Base-by-base conservation (phyloP, 1,140 invertebrate species). In the Lycorma delicatula region DNA sequence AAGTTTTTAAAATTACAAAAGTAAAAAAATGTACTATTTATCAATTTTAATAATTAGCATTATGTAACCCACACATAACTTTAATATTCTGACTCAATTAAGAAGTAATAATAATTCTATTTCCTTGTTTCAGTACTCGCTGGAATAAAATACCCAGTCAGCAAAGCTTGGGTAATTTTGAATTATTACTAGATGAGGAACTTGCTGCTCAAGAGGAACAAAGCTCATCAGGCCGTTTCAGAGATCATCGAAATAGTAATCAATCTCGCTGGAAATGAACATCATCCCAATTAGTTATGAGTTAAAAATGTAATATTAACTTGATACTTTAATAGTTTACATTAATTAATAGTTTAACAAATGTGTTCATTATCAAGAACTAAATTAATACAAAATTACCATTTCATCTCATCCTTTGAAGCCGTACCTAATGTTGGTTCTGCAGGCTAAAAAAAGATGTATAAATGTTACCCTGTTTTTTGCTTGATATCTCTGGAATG, bases 81-180 rank as follows among this genome's bases (percentile, higher is more conserved):
- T 34, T 9, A 20, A 11, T 54, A 11, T 34, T 56, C 13, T 49
- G 4, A 11, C 26, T 28, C 26, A 29, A 31, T 11, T 44, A 9
- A n/a, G 31, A 34, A 34, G 9, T 9, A n/a, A 41, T 38, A 25
- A 11, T 54, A 12, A 48, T 61, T 59, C 53, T 60, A 28, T 41
- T 49, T 51, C 12, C 55, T 52, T 60, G 60, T 74, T 77, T 50
- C 61, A 88, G 86, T 74, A 89, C 91, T 0, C 80, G 87, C 59
- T 95, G 91, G 91, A 93, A 91, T 67, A 96, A 94, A 75, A 80
- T 86, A 44, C 89, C 90, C 46, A 77, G 77, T 12, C 77, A 80
- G 13, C 89, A 93, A 65, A 81, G 84, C 41, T 71, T 93, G 60
- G 91, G 91, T 20, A 89, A 93, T 69, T 96, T 95, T 73, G 90